Evolutionary conservation across 1,140 invertebrate species (phyloP).

Genomic region (Brachionus rotundiformis): DNA sequence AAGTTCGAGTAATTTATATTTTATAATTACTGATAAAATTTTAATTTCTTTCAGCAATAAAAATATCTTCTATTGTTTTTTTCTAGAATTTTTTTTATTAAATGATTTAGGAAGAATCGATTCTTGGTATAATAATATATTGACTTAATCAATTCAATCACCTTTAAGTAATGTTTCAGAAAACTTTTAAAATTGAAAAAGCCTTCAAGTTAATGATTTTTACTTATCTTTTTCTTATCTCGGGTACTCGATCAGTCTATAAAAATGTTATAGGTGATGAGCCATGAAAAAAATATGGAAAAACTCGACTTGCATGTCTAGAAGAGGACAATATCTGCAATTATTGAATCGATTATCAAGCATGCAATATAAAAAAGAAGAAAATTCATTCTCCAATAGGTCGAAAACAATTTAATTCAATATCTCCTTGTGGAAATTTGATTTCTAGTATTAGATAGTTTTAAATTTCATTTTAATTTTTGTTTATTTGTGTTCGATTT

Average conservation of each 20-base stretch:
- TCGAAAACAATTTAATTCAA: slow-evolving; percentile 42
- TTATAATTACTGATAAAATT: too few species aligned
- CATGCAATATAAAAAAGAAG: slow-evolving; percentile 10
- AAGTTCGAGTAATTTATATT: too few species aligned
- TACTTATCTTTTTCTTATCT: background rate
- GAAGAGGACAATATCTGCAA: background rate
- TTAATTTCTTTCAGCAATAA: too few species aligned
- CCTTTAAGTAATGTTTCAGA: too few species aligned
- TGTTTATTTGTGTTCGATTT: slow-evolving; percentile 10
- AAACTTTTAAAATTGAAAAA: background rate
- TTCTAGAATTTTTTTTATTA: too few species aligned
- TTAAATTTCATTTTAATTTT: slow-evolving; percentile 41
- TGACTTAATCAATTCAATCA: too few species aligned
- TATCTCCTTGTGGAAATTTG: slow-evolving; percentile 48
- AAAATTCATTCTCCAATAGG: slow-evolving; percentile 39
- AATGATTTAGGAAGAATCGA: too few species aligned
- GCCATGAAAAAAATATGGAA: background rate
- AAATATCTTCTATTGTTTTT: too few species aligned
- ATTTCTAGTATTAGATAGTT: slow-evolving; percentile 35
- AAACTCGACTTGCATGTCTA: background rate
- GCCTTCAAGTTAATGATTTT: background rate
- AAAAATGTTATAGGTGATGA: background rate
- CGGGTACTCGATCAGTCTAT: background rate
- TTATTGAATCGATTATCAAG: slow-evolving; percentile 1
- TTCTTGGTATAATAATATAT: too few species aligned